A percentile compares a stretch with the other conserved stretches of the same genome.
These are phyloP conservation scores for Drosophila setosimentum DNA, from an alignment of 2,888 invertebrate species.

Conservation along the genomic window DNA sequence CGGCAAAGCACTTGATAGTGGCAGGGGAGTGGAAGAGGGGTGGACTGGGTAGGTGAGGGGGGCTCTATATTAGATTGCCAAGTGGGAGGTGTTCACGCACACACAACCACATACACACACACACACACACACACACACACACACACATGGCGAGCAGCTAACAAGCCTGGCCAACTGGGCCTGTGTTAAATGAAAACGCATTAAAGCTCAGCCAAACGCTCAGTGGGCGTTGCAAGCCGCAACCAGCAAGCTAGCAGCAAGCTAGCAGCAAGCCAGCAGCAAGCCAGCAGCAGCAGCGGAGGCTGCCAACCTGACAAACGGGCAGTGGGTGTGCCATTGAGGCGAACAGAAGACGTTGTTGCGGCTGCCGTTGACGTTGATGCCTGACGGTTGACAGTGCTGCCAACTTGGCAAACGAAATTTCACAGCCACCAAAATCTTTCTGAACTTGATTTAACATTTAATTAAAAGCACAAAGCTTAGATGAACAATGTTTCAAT, in stretches of 20 bases:
- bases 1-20: conserved; percentile 35
- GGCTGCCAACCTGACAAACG: conserved; percentile 29
- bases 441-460: conserved; percentile 4
- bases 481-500: too few relatives aligned
- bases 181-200: conserved; percentile 78
- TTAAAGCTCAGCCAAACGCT: conserved; percentile 72
- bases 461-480: neutral
- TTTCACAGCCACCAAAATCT: neutral
- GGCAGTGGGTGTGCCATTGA: conserved; percentile 55
- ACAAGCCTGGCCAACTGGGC: conserved; percentile 59
- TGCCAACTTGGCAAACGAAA: conserved; percentile 39
- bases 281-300: conserved; percentile 23
- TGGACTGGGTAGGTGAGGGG: conserved; percentile 14
- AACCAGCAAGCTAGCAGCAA: conserved; percentile 26
- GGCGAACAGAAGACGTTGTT: conserved; percentile 40
- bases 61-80: conserved; percentile 81
- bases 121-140: conserved; percentile 4
- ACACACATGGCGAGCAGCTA: conserved; percentile 36
- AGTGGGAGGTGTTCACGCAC: conserved; percentile 80
- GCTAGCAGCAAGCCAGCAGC: conserved; percentile 35
- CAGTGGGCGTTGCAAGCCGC: conserved; percentile 66
- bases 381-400: conserved; percentile 24
- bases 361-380: conserved; percentile 15
- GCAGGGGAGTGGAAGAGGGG: conserved; percentile 18
- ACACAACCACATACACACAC: conserved; percentile 45